Evolutionary conservation across 2,113 vertebrate species (phyloP).

Genomic region (Haemorhous mexicanus): DNA sequence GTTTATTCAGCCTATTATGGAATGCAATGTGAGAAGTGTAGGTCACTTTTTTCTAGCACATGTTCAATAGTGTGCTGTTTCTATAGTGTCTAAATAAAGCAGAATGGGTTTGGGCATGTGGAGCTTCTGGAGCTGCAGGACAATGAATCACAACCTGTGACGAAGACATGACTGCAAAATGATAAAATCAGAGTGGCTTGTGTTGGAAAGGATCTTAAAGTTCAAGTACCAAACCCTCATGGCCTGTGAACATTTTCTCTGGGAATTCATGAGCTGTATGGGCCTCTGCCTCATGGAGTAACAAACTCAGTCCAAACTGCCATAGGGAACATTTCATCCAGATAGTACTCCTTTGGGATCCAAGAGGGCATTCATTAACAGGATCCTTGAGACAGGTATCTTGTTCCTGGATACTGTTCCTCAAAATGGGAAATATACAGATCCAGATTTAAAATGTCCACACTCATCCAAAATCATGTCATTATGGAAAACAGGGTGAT

Average conservation of each 20-base stretch:
- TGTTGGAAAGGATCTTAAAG: not conserved
- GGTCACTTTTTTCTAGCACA: not conserved
- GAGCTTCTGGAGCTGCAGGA: not conserved
- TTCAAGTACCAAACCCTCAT: not conserved
- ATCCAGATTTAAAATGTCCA: not conserved
- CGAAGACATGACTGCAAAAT: not conserved
- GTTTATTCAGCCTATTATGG: not conserved
- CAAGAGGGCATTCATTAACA: not conserved
- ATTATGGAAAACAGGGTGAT: not conserved
- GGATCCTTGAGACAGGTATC: not conserved
- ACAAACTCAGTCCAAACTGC: not conserved
- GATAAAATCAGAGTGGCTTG: not conserved
- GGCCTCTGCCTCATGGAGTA: not conserved
- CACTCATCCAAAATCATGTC: not conserved
- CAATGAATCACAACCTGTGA: not conserved
- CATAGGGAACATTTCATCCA: not conserved
- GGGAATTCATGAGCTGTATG: rapidly evolving
- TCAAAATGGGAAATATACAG: not conserved
- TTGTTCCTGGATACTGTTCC: not conserved
- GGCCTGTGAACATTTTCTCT: not conserved
- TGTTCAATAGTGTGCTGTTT: not conserved
- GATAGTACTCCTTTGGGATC: not conserved
- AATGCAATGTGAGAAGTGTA: not conserved
- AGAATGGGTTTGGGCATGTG: not conserved
- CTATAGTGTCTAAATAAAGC: not conserved